phyloP scores from a whole-genome alignment of 2,888 invertebrate genomes.

The Lochmaea capreae region DNA sequence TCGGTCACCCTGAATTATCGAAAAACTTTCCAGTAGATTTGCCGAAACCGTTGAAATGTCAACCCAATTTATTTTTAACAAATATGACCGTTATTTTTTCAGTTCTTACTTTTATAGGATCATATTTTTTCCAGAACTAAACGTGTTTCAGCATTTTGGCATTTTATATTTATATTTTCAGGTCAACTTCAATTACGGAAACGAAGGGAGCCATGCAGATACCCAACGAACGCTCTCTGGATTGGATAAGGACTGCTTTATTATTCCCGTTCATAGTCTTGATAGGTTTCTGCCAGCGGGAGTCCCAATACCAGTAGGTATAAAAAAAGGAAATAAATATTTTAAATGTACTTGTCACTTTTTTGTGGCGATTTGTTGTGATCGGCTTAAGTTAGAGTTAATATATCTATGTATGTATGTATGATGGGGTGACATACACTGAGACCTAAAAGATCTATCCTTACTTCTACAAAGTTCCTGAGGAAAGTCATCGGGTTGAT shows the following conservation, averaged over 20 bases:
- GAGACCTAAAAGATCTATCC: too few species aligned
- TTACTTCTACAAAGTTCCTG: too few species aligned
- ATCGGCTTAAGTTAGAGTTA: neutral
- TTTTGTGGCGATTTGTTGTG: neutral
- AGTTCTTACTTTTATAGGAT: too few species aligned
- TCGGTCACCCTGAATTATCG: too few species aligned
- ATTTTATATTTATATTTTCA: conserved; percentile 42
- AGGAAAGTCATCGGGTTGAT: too few species aligned
- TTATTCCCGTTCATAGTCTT: conserved; percentile 90
- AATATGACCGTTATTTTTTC: too few species aligned
- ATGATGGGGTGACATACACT: too few species aligned
- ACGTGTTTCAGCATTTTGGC: neutral
- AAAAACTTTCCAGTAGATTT: too few species aligned
- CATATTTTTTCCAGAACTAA: too few species aligned
- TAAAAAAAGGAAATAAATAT: conserved; percentile 32
- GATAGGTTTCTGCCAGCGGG: conserved; percentile 91
- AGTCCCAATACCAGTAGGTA: conserved; percentile 77
- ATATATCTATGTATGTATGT: too few species aligned
- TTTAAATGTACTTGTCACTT: neutral
- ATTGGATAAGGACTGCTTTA: conserved; percentile 91
- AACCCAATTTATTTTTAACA: too few species aligned
- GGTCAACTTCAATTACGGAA: conserved; percentile 61
- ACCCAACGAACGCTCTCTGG: conserved; percentile 79
- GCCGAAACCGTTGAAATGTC: too few species aligned
- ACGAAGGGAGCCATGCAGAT: conserved; percentile 55